Evolutionary conservation across 2,797 vertebrate species (phyloP), one percentile per base, ranked within the genome.

Genomic region (Nothura maculosa): DNA sequence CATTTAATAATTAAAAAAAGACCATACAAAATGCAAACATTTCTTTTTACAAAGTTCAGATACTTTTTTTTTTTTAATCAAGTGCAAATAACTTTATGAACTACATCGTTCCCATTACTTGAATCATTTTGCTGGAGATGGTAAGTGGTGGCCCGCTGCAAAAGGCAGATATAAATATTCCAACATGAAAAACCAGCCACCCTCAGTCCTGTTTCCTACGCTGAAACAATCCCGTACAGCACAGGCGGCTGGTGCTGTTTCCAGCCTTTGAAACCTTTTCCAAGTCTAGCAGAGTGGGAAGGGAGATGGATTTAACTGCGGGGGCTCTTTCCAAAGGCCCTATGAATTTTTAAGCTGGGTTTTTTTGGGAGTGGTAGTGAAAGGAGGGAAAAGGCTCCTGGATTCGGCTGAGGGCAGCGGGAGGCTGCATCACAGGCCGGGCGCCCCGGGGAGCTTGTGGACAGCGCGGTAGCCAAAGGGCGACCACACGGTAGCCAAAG

Each of bases 11-110:
- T 98, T 98, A 96, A 95, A 98, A 98, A 99, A 99, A 98, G 98
- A 99, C 98, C 98, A 98, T 99, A 99, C 98, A 99, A 99, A 99
- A 99, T 99, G 98, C 99, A 99, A 98, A 99, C 98, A 98, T 98
- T 99, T 99, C 95, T 90, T 98, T 99, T 99, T 98, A 99, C 99
- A 99, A 96, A 98, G 98, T 99, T 98, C 98, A 99, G 98, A 98
- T 98, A 99, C 98, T 98, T 97, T 98, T 98, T 98, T 98, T n/a
- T 42, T 97, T 95, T 97, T 88, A 97, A 96, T 97, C 98, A 99
- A 99, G 99, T 99, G 99, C 99, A 99, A 99, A 99, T 99, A 99
- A 99, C 97, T 98, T 98, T 98, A 98, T 98, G 98, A 98, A 98
- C 98, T 98, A 98, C 98, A 97, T 97, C 97, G 98, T 98, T 98